These are phyloP conservation scores for Salvator merianae DNA, from an alignment of 2,113 vertebrate genomes.

Conservation along the genomic window DNA sequence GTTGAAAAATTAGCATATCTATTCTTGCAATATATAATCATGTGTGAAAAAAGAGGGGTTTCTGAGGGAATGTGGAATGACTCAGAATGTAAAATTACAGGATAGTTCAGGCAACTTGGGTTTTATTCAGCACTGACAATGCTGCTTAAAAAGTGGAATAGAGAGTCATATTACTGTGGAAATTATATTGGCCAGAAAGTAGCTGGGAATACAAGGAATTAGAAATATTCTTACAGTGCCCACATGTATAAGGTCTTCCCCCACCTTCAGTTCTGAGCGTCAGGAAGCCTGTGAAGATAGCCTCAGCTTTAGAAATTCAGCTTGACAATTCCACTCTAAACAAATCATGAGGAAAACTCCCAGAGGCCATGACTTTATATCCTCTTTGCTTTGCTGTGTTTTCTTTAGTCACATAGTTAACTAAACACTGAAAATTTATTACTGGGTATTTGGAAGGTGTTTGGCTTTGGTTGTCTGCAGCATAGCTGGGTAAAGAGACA, in stretches of 20 bases:
- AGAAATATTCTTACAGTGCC: conserved; percentile 51
- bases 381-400: conserved; percentile 41
- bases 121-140: conserved; percentile 46
- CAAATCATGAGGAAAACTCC: conserved; percentile 59
- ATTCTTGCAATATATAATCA: conserved; percentile 76
- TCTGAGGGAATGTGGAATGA: conserved; percentile 62
- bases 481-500: neutral
- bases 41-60: conserved; percentile 63
- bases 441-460: conserved; percentile 36
- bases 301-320: conserved; percentile 58
- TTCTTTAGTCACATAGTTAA: conserved; percentile 57
- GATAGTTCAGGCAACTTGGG: conserved; percentile 60
- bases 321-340: conserved; percentile 52
- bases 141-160: conserved; percentile 31
- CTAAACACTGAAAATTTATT: conserved; percentile 50
- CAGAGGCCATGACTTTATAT: conserved; percentile 1
- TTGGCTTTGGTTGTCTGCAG: conserved; percentile 41
- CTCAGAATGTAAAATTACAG: conserved; percentile 71
- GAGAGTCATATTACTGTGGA: conserved; percentile 21
- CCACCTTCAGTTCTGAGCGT: conserved; percentile 16
- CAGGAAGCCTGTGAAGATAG: conserved; percentile 62
- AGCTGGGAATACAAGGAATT: neutral
- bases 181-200: conserved; percentile 1
- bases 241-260: conserved; percentile 40
- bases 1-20: conserved; percentile 68